These are phyloP conservation scores for Aphaenogaster floridana DNA, from an alignment of 1,140 invertebrate genomes.

Conservation along the genomic window DNA sequence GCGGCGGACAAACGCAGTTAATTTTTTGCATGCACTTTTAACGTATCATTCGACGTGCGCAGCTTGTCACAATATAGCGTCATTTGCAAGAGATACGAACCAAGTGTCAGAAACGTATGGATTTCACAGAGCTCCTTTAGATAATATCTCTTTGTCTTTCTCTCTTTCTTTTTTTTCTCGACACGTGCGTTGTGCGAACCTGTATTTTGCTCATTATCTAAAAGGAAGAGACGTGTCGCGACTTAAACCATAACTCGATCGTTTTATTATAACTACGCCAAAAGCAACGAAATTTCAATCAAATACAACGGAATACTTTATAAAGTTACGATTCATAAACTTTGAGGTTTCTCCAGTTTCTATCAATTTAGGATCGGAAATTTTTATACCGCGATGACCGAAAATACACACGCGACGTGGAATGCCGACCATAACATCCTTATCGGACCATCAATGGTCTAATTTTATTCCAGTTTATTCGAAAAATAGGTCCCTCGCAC, in stretches of 20 bases:
- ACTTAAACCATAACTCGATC: not conserved
- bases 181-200: not conserved
- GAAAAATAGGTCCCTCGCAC: constrained; percentile 69
- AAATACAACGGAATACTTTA: not conserved
- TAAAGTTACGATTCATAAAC: constrained; percentile 4
- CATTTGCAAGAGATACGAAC: constrained; percentile 7
- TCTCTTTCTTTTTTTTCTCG: not conserved
- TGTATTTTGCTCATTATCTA: not conserved
- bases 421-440: constrained; percentile 52
- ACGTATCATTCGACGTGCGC: constrained; percentile 3
- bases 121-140: not conserved
- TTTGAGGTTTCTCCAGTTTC: not conserved
- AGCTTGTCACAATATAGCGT: constrained; percentile 20
- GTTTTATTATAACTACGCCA: not conserved
- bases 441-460: constrained; percentile 81
- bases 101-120: not conserved
- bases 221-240: not conserved
- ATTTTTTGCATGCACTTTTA: constrained; percentile 35
- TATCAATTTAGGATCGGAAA: not conserved
- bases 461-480: constrained; percentile 81
- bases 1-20: not conserved
- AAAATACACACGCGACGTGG: constrained; percentile 23
- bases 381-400: constrained; percentile 21
- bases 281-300: not conserved
- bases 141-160: constrained; percentile 10